Base-by-base conservation (phyloP, 2,888 invertebrate genomes). In the Hyles lineata region DNA sequence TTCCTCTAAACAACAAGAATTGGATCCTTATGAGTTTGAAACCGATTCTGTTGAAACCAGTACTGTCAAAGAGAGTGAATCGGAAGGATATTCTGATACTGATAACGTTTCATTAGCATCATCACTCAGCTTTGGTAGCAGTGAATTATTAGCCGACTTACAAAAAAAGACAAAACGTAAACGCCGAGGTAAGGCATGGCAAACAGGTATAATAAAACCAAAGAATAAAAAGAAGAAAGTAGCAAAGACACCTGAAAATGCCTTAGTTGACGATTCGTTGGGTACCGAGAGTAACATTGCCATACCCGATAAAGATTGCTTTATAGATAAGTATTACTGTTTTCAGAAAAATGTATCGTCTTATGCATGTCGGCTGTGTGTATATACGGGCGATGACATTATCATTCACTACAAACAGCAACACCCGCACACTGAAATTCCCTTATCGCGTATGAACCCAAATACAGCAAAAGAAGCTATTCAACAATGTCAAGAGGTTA, bases 371-470 rank as follows among this genome's bases (percentile, higher is more conserved):
- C 95, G 96, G 74, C 84, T 96, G 17, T 97, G 97, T 83, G 75
- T 84, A 0, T 96, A 95, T 79, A 87, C 81, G 23, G 96, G 96
- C 0, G 93, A 91, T 76, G 95, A 95, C 73, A 96, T 97, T 60
- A 96, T 97, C 0, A 91, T 94, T 59, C 97, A 97, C 90, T 97
- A 96, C 80, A 95, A 95, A 79, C 89, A 90, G n/a, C 84, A 89
- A 59, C 97, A 97, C 86, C 95, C 96, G 0, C 95, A 95, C 50
- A 91, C 92, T n/a, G 97, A 97, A 89, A 95, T 96, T 19, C 91
- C 96, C 23, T 92, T 96, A 70, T 96, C 97, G 0, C 92, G 97
- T 72, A 89, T 97, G 77, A 89, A 94, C 15, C 89, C 94, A 1
- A 80, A 87, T 11, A 90, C 94, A 58, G 96, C 96, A 0, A 87